Evolutionary conservation across 2,888 invertebrate genomes (phyloP).

Genomic region (Masnerella sp.): DNA sequence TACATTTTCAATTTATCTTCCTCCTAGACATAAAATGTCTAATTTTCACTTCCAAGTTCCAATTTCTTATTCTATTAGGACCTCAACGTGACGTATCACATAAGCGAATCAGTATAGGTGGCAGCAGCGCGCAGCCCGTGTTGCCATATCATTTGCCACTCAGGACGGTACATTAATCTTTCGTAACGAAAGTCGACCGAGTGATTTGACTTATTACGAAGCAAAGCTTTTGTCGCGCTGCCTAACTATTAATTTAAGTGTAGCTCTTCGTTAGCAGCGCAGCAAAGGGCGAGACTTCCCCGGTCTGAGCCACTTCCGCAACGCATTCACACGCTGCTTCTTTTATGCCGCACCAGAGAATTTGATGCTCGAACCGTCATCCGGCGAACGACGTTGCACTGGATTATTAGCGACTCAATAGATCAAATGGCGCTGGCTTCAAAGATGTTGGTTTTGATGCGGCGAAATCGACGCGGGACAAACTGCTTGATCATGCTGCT

Average conservation of each 20-base stretch:
- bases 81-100: constrained; percentile 9
- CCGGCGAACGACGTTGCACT: constrained; percentile 21
- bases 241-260: constrained; percentile 55
- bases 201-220: constrained; percentile 44
- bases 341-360: constrained; percentile 34
- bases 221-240: constrained; percentile 54
- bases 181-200: constrained; percentile 20
- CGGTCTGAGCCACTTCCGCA: constrained; percentile 22
- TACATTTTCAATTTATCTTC: too few species aligned
- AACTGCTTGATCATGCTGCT: constrained; percentile 20
- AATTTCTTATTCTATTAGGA: too few species aligned
- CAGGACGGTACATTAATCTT: constrained; percentile 45
- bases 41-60: too few species aligned
- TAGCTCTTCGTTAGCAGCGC: constrained; percentile 43
- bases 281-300: constrained; percentile 18
- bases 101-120: constrained; percentile 7
- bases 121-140: constrained; percentile 1
- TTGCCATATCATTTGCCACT: constrained; percentile 29
- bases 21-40: too few species aligned
- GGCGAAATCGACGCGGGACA: constrained; percentile 8
- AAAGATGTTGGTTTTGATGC: constrained; percentile 15
- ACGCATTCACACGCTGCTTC: constrained; percentile 46
- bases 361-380: constrained; percentile 55
- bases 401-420: constrained; percentile 47
- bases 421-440: constrained; percentile 19